Base-by-base conservation (phyloP, 64 coral and sea anemone genomes). In the Orbicella faveolata region DNA sequence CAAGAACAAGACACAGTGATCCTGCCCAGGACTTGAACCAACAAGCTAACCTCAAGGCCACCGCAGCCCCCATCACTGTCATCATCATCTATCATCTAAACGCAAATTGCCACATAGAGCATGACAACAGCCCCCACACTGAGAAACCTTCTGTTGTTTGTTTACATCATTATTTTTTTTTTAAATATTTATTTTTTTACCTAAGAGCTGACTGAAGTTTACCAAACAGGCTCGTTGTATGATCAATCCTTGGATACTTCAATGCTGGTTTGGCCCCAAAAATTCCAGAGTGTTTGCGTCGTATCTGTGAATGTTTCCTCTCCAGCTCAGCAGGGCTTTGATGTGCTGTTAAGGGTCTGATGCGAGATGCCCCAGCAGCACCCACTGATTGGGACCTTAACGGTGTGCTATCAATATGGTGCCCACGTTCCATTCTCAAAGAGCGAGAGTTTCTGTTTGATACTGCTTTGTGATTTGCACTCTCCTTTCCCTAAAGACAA, bases 311-410 rank as follows among this genome's bases (percentile, higher is more conserved):
- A 83, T 96, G 95, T 73, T 92, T 90, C 62, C 91, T 96, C 61
- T 96, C 95, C 55, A 96, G 67, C 62, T 96, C 91, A 41, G 95
- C 91, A 21, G 95, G 95, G 69, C 85, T 90, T 84, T 92, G 95
- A 69, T 90, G 95, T 57, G 57, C 55, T 11, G 79, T 81, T 15
- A 84, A 67, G 7, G 91, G 78, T 62, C 74, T 93, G 18, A 93
- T 51, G 13, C 90, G 62, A 36, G 91, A 78, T 76, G 77, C 61
- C 3, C 85, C 91, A 16, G 91, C 91, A 19, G 88, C 95, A 35
- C 91, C 90, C 26, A 93, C n/a, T 77, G 95, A 96, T 83, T 96
- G 95, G 18, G 91, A 88, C 20, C 89, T 96, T 1, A 80, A 14
- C 10, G 61, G 74, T 30, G 63, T 87, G 61, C n/a, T 76, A 6